Evolutionary conservation across 1,140 invertebrate species (phyloP), one percentile per base, ranked within the genome.

Genomic region (Pseudobourletiella spinata): DNA sequence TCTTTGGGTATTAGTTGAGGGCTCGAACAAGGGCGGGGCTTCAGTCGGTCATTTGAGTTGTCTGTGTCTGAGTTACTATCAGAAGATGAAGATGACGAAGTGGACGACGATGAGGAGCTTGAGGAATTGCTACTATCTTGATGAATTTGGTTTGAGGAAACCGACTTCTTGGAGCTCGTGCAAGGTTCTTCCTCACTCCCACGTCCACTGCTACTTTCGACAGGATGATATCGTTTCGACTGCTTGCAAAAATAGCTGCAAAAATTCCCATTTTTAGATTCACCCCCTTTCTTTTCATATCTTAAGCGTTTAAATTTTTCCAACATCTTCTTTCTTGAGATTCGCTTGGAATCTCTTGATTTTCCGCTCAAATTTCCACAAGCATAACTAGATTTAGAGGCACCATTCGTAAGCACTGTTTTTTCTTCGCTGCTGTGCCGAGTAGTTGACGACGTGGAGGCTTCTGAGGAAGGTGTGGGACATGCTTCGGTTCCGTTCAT

Each of bases 231-330:
- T 2, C 48, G 48, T n/a, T n/a, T n/a, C 32, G 32, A 39, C 8
- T 26, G 22, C 24, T 51, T 51, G 48, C 48, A 51, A n/a, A 26
- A 51, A n/a, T 26, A 51, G 28, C 48, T 51, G 28, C 48, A 51
- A 26, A 51, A 26, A 4, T 24, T 26, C 8, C 22, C 20, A 26
- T 26, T 26, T 3, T 14, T n/a, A n/a, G n/a, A n/a, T n/a, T n/a
- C n/a, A n/a, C n/a, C 4, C 6, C 3, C 16, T 55, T 55, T 30
- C 29, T 22, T 55, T 32, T 55, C 29, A 55, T 55, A 32, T 18
- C 52, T 18, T 3, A 55, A 30, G 26, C 28, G 26, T 55, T 55
- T 55, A 26, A 51, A 51, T 11, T 22, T 51, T 51, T 51, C n/a
- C 15, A 51, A 51, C 48, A 51, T 25, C 22, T 51, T 51, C 48